These are phyloP conservation scores for Pollachius pollachius DNA, from an alignment of 2,113 vertebrate genomes.

Conservation along the genomic window DNA sequence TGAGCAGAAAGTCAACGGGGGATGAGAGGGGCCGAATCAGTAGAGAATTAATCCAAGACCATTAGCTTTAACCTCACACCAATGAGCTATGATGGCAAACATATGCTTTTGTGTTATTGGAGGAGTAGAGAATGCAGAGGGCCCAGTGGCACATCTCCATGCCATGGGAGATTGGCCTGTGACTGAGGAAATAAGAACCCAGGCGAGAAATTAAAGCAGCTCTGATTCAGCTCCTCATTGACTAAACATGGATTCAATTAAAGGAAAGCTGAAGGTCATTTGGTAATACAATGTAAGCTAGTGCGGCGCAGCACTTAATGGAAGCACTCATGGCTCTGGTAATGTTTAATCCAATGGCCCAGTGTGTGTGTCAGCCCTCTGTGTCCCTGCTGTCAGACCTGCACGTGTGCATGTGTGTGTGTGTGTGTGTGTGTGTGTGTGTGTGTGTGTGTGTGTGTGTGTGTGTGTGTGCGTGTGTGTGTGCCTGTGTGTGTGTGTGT, in stretches of 20 bases:
- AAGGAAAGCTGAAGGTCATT: conserved; percentile 56
- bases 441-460: not conserved
- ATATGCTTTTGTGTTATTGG: conserved; percentile 47
- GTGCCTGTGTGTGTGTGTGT: not conserved
- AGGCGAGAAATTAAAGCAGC: conserved; percentile 38
- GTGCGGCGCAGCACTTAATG: conserved; percentile 39
- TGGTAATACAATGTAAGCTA: conserved; percentile 47
- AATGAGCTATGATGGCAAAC: conserved; percentile 34
- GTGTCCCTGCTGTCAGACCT: conserved; percentile 19
- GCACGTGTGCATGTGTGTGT: conserved; percentile 11
- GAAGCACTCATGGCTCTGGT: conserved; percentile 43
- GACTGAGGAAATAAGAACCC: conserved; percentile 40
- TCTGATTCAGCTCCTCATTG: conserved; percentile 49
- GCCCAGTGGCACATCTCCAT: not conserved
- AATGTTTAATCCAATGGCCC: conserved; percentile 50
- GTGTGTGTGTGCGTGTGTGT: not conserved
- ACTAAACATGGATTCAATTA: conserved; percentile 58
- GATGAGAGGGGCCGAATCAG: too few species aligned
- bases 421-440: conserved; percentile 10
- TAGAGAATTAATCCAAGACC: conserved; percentile 18
- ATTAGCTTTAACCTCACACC: conserved; percentile 37
- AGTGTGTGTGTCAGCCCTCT: conserved; percentile 18
- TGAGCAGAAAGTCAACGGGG: too few species aligned
- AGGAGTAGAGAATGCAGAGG: conserved; percentile 26
- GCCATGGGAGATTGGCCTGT: conserved; percentile 22